A percentile compares a stretch with the other conserved stretches of the same genome.
These are phyloP conservation scores for Brachypterus glaber DNA, from an alignment of 2,888 invertebrate species.

Conservation along the genomic window DNA sequence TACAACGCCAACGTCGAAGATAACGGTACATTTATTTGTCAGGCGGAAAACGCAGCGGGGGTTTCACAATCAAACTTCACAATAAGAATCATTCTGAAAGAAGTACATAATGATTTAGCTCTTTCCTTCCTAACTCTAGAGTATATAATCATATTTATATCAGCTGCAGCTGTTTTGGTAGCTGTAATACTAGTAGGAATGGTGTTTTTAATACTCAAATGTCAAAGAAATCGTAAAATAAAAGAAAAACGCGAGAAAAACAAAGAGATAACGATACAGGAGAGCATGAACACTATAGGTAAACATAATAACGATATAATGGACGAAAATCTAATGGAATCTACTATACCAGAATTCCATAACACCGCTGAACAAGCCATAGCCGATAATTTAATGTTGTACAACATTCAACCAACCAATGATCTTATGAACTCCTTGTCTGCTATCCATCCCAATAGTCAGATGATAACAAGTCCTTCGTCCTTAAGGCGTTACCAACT, in stretches of 20 bases:
- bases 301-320: background rate
- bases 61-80: constrained; percentile 71
- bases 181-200: constrained; percentile 56
- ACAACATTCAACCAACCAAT: constrained; percentile 20
- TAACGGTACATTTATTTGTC: constrained; percentile 78
- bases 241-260: constrained; percentile 49
- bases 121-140: constrained; percentile 54
- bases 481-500: constrained; percentile 40
- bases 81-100: constrained; percentile 63
- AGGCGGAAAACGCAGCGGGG: constrained; percentile 78
- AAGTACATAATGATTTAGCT: constrained; percentile 59
- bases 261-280: constrained; percentile 42
- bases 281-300: constrained; percentile 18
- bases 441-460: constrained; percentile 32
- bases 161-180: constrained; percentile 53
- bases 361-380: background rate
- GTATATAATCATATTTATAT: constrained; percentile 58
- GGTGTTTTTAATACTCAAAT: constrained; percentile 50
- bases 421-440: constrained; percentile 27
- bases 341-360: background rate
- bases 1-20: constrained; percentile 68
- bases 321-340: background rate
- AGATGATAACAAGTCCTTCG: constrained; percentile 49
- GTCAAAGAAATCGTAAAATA: constrained; percentile 27
- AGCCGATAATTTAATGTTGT: constrained; percentile 15